These are phyloP conservation scores for Sturmia bella DNA, from an alignment of 2,888 invertebrate genomes.

Conservation along the genomic window DNA sequence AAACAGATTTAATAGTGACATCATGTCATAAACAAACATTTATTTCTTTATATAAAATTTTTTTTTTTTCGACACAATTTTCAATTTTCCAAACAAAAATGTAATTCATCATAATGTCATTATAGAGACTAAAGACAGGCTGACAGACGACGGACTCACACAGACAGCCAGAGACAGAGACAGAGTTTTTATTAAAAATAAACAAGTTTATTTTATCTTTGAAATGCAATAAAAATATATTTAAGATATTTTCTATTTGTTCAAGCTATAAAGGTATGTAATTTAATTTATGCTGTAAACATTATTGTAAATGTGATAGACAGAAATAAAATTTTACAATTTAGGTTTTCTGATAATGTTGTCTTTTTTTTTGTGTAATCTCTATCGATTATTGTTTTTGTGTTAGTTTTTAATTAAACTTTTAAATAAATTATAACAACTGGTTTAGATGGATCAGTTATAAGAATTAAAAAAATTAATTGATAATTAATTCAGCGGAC, in stretches of 20 bases:
- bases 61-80: constrained; percentile 43
- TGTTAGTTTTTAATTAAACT: constrained; percentile 1
- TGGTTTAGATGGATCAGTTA: no score
- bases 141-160: constrained; percentile 9
- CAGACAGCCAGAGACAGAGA: constrained; percentile 24
- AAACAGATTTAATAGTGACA: constrained; percentile 59
- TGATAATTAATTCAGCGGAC: neutral
- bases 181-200: constrained; percentile 26
- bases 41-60: constrained; percentile 23
- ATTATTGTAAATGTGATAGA: neutral
- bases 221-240: constrained; percentile 8
- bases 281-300: constrained; percentile 36
- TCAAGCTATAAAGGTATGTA: neutral
- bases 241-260: constrained; percentile 20
- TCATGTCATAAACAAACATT: constrained; percentile 63
- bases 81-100: constrained; percentile 41
- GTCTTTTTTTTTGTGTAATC: neutral
- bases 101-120: constrained; percentile 68
- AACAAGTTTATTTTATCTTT: constrained; percentile 45
- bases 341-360: constrained; percentile 22
- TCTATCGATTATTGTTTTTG: constrained; percentile 1
- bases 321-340: constrained; percentile 4
- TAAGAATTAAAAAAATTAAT: no score
- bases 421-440: no score
- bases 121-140: constrained; percentile 37